Percentiles rank a stretch among this genome's conserved stretches.
phyloP scores from a whole-genome alignment of 2,113 vertebrate species.

The Eubucco bourcierii region DNA sequence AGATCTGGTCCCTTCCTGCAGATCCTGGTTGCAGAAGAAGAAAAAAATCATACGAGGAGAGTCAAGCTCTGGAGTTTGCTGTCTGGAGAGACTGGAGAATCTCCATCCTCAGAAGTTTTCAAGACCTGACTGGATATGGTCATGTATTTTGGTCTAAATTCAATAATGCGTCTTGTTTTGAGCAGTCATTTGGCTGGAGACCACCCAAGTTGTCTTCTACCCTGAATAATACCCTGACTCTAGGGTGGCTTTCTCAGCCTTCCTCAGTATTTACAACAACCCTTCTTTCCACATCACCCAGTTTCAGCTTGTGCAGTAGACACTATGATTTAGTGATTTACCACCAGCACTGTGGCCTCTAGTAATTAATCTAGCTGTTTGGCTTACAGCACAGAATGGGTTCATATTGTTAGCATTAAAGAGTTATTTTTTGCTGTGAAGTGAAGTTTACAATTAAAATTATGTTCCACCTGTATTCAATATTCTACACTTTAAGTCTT shows the following conservation, averaged over 20 bases:
- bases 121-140: not conserved
- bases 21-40: not conserved
- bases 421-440: not conserved
- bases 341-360: accelerated
- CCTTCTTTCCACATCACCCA: not conserved
- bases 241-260: not conserved
- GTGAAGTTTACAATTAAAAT: not conserved
- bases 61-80: not conserved
- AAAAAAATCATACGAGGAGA: not conserved
- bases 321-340: not conserved
- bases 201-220: not conserved
- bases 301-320: not conserved
- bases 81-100: not conserved
- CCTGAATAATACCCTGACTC: not conserved
- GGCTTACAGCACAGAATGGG: not conserved
- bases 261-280: not conserved
- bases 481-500: not conserved
- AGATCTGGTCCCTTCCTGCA: not conserved
- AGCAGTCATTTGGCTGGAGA: not conserved
- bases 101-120: not conserved
- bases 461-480: not conserved
- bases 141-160: not conserved
- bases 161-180: not conserved
- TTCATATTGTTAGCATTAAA: not conserved
- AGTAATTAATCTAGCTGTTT: not conserved